A percentile compares a stretch with the other conserved stretches of the same genome.
Conservation (phyloP, 2,797 vertebrate genomes). For the Gallinago stenura region DNA sequence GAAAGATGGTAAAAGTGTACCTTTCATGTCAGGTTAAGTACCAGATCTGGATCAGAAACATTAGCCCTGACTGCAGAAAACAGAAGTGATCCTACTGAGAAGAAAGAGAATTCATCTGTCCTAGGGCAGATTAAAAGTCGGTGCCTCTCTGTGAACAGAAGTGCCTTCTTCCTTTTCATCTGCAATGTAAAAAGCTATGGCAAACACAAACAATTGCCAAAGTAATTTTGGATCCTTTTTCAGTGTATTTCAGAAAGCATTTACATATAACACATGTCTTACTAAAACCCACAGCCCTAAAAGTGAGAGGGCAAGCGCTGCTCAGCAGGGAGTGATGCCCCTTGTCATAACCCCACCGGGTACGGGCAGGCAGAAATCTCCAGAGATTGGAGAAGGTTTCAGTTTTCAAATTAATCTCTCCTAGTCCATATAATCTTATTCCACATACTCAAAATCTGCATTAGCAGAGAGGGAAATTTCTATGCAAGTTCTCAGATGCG, state of each 20-base stretch:
- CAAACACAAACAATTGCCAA: neutral
- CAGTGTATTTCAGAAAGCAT: neutral
- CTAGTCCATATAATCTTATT: fast-evolving
- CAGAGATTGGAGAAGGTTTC: neutral
- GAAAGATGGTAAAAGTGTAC: neutral
- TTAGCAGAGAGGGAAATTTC: neutral
- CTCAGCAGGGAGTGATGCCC: neutral
- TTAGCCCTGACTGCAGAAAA: neutral
- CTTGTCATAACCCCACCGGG: too few species aligned
- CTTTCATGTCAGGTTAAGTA: neutral
- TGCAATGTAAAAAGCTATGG: neutral
- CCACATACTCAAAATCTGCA: neutral
- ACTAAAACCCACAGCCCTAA: neutral
- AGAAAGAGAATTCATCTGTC: neutral
- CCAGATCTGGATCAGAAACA: neutral
- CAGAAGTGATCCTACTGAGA: neutral
- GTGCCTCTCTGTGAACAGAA: neutral
- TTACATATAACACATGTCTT: neutral
- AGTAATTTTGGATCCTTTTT: neutral
- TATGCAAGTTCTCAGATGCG: neutral
- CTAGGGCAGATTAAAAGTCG: neutral
- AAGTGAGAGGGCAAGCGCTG: neutral
- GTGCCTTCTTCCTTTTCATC: neutral
- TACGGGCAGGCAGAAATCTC: fast-evolving
- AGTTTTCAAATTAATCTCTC: neutral